A percentile compares a stretch with the other conserved stretches of the same genome.
These are phyloP conservation scores for Lucifuga dentata DNA, from an alignment of 2,113 vertebrate genomes.

Conservation along the genomic window DNA sequence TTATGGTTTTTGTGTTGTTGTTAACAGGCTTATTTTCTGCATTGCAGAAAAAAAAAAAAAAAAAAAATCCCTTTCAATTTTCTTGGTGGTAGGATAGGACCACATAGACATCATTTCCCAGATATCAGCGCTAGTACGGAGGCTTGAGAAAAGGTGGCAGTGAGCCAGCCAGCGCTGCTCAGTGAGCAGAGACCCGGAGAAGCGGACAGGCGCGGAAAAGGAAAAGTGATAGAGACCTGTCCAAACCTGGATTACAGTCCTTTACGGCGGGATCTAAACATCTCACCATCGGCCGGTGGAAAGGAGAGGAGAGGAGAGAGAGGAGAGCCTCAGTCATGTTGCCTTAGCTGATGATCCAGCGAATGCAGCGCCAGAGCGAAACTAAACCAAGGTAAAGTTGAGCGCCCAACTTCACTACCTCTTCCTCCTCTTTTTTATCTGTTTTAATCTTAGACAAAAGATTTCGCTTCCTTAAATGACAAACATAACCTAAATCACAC, in stretches of 20 bases:
- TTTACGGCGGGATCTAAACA: slow-evolving; percentile 28
- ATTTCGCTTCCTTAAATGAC: slow-evolving; percentile 52
- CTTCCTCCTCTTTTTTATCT: slow-evolving; percentile 36
- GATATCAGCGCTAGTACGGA: slow-evolving; percentile 56
- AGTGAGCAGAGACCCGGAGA: slow-evolving; percentile 40
- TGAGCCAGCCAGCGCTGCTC: slow-evolving; percentile 42
- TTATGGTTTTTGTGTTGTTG: neutral
- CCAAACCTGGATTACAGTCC: slow-evolving; percentile 28
- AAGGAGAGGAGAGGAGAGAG: neutral
- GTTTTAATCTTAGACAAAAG: neutral
- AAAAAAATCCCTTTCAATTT: neutral
- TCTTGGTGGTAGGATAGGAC: neutral
- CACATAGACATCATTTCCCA: slow-evolving; percentile 77
- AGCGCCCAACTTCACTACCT: slow-evolving; percentile 54
- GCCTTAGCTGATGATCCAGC: slow-evolving; percentile 24
- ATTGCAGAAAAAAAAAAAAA: too few relatives aligned
- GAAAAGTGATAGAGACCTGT: slow-evolving; percentile 40
- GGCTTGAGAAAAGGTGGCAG: slow-evolving; percentile 58
- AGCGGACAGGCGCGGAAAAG: slow-evolving; percentile 34
- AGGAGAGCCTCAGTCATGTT: slow-evolving; percentile 51
- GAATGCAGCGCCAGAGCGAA: slow-evolving; percentile 51
- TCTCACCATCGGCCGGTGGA: slow-evolving; percentile 35
- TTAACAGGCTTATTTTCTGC: too few relatives aligned
- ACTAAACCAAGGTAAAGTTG: slow-evolving; percentile 76
- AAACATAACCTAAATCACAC: neutral